Percentiles rank a stretch among this genome's conserved stretches.
Evolutionary conservation across 2,113 vertebrate genomes (phyloP).

Genomic region (Corythornis vintsioides): DNA sequence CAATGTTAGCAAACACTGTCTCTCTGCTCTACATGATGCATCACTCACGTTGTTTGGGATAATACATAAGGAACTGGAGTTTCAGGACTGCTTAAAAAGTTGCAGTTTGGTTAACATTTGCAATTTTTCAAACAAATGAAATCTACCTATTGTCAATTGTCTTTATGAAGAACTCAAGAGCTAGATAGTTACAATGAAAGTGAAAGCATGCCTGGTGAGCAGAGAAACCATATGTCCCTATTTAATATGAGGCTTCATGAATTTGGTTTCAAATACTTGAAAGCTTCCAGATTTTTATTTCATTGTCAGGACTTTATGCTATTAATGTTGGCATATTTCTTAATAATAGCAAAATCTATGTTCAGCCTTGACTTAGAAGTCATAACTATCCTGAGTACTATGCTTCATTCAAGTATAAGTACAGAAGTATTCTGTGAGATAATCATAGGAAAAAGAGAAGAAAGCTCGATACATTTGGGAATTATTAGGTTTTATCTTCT

Average conservation of each 20-base stretch:
- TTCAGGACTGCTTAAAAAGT: background rate
- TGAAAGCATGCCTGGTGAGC: background rate
- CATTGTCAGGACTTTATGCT: background rate
- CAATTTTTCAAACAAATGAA: background rate
- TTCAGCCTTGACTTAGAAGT: background rate
- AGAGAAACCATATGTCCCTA: background rate
- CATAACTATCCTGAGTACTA: background rate
- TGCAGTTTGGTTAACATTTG: background rate
- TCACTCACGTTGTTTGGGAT: background rate
- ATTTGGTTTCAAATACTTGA: background rate
- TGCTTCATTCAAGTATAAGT: background rate
- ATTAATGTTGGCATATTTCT: background rate
- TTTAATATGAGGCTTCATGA: background rate
- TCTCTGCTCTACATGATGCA: background rate
- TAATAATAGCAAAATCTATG: background rate
- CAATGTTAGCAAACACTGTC: constrained; percentile 43
- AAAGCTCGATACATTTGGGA: background rate
- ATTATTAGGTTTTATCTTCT: background rate
- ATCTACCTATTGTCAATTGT: background rate
- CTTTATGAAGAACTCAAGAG: background rate
- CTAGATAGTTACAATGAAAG: background rate
- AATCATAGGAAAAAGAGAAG: background rate
- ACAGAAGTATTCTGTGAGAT: background rate
- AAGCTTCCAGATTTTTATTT: constrained; percentile 19
- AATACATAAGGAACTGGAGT: background rate